Percentiles rank a stretch among this genome's conserved stretches.
These are phyloP conservation scores for Drosophila seclusa DNA, from an alignment of 2,888 invertebrate species.

Conservation along the genomic window DNA sequence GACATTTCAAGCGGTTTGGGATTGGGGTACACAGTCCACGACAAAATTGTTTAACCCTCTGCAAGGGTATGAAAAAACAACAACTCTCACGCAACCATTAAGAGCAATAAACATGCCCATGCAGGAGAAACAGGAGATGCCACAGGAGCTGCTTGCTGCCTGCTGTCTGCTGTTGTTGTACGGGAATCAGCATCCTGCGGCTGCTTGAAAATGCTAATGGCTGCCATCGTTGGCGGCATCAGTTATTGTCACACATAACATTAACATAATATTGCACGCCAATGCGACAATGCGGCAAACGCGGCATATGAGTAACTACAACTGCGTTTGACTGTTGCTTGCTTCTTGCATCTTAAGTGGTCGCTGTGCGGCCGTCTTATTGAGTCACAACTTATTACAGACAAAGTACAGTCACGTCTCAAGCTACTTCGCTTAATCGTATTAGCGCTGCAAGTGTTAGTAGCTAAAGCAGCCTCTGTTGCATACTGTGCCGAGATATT, in stretches of 20 bases:
- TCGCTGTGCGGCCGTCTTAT: background rate
- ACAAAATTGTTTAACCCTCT: background rate
- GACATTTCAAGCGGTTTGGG: background rate
- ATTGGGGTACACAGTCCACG: accelerated
- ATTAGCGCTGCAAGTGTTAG: slow-evolving; percentile 19
- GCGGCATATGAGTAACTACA: slow-evolving; percentile 45
- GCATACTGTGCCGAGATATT: slow-evolving; percentile 19
- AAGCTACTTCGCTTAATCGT: slow-evolving; percentile 22
- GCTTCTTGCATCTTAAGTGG: slow-evolving; percentile 57
- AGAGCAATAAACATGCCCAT: slow-evolving; percentile 80
- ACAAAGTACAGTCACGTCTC: slow-evolving; percentile 1
- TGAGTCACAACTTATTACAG: slow-evolving; percentile 16
- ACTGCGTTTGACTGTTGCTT: slow-evolving; percentile 5
- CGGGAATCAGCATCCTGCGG: background rate
- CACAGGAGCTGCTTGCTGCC: slow-evolving; percentile 1
- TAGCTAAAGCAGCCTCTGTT: background rate
- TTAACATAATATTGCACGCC: slow-evolving; percentile 83
- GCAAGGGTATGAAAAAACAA: slow-evolving; percentile 27
- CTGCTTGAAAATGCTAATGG: slow-evolving; percentile 75
- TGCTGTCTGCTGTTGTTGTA: background rate
- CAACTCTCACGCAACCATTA: slow-evolving; percentile 72
- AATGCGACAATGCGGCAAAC: slow-evolving; percentile 32
- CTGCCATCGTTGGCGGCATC: slow-evolving; percentile 49
- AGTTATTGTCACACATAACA: slow-evolving; percentile 79
- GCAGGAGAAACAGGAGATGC: slow-evolving; percentile 32